phyloP scores from a whole-genome alignment of 2,888 invertebrate genomes.

The Yponomeuta malinellus region DNA sequence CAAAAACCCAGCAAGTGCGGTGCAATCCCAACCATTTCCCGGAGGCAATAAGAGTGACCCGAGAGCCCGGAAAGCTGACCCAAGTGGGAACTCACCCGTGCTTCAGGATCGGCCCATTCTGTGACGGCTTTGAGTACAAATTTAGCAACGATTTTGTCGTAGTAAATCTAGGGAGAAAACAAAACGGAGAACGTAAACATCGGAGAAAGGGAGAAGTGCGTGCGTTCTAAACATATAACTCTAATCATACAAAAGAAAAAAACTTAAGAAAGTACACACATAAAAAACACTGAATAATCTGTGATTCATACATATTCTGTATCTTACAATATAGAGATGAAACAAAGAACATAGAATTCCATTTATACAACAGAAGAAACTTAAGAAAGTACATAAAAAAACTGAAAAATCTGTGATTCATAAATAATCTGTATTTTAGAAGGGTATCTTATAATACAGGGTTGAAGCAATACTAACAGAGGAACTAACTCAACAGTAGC shows the following conservation, averaged over 20 bases:
- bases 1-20: not conserved
- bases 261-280: not conserved
- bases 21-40: not conserved
- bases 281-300: not conserved
- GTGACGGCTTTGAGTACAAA: slow-evolving; percentile 79
- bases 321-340: not conserved
- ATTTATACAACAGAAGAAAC: not conserved
- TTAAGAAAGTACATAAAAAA: not conserved
- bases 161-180: slow-evolving; percentile 78
- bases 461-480: too few species aligned
- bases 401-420: not conserved
- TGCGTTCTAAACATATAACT: slow-evolving; percentile 27
- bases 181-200: slow-evolving; percentile 35
- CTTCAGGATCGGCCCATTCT: slow-evolving; percentile 77
- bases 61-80: not conserved
- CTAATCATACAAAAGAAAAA: not conserved
- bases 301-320: not conserved
- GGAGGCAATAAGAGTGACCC: not conserved
- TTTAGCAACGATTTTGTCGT: slow-evolving; percentile 83
- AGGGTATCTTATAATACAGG: too few species aligned
- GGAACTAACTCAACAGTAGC: too few species aligned
- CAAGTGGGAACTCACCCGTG: slow-evolving; percentile 78
- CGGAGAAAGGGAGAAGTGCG: slow-evolving; percentile 23
- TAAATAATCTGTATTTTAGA: not conserved
- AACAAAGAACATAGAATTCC: too few species aligned